Evolutionary conservation across 1,140 invertebrate genomes (phyloP).

Genomic region (Dryas iulia): DNA sequence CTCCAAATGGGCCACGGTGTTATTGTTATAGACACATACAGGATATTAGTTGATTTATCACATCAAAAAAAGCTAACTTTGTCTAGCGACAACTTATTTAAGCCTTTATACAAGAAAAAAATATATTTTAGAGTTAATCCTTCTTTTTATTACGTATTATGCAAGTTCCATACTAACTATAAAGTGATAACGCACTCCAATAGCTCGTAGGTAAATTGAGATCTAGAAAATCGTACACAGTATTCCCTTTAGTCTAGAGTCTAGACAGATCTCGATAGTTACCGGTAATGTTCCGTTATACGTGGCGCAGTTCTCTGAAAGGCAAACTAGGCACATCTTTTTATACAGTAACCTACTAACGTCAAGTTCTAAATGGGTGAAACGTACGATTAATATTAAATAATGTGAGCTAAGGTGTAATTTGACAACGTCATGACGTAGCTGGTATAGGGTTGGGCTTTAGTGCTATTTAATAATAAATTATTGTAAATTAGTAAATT

Average conservation of each 20-base stretch:
- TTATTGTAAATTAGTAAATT: too few species aligned
- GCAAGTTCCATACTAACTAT: background rate
- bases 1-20: too few species aligned
- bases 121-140: too few species aligned
- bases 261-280: background rate
- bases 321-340: background rate
- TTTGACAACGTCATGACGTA: too few species aligned
- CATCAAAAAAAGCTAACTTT: too few species aligned
- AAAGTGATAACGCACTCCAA: background rate
- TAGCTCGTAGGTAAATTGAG: background rate
- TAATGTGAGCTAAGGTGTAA: background rate
- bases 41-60: too few species aligned
- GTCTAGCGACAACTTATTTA: too few species aligned
- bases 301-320: background rate
- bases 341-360: background rate
- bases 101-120: too few species aligned
- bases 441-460: too few species aligned
- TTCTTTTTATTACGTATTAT: too few species aligned
- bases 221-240: background rate
- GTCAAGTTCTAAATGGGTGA: background rate
- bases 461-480: too few species aligned
- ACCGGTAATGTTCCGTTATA: background rate
- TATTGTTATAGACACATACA: too few species aligned
- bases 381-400: background rate
- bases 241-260: background rate